phyloP scores from a whole-genome alignment of 2,888 invertebrate genomes.

The Eulithis prunata region DNA sequence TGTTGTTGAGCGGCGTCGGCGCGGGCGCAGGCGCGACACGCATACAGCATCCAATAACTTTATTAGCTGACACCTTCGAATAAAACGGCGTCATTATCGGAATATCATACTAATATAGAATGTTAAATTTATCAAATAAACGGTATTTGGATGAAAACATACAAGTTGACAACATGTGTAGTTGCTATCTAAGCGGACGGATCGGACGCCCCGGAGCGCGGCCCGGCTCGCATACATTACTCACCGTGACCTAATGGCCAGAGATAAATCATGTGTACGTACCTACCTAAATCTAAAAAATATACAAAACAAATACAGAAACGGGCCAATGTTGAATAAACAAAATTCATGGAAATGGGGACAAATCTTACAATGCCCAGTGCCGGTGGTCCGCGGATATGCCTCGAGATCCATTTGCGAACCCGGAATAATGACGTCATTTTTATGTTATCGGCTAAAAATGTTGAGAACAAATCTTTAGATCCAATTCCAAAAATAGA shows the following conservation, averaged over 20 bases:
- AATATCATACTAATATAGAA: slow-evolving; percentile 76
- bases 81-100: slow-evolving; percentile 73
- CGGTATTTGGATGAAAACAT: slow-evolving; percentile 81
- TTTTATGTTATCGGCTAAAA: slow-evolving; percentile 26
- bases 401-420: slow-evolving; percentile 60
- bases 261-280: slow-evolving; percentile 76
- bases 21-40: slow-evolving; percentile 32
- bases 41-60: slow-evolving; percentile 53
- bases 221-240: slow-evolving; percentile 70
- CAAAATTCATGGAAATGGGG: slow-evolving; percentile 82
- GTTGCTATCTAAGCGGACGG: slow-evolving; percentile 75
- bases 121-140: slow-evolving; percentile 78
- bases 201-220: slow-evolving; percentile 78
- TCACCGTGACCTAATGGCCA: slow-evolving; percentile 81
- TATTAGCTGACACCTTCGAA: slow-evolving; percentile 71
- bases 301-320: slow-evolving; percentile 68
- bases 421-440: slow-evolving; percentile 54
- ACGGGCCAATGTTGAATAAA: slow-evolving; percentile 77
- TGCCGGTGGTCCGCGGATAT: slow-evolving; percentile 69
- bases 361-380: slow-evolving; percentile 76
- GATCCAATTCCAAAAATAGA: neutral
- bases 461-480: neutral
- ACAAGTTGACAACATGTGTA: slow-evolving; percentile 84
- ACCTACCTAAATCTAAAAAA: slow-evolving; percentile 65
- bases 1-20: slow-evolving; percentile 39